Conservation (phyloP, 2,797 vertebrate genomes). For the Ataeniobius toweri region DNA sequence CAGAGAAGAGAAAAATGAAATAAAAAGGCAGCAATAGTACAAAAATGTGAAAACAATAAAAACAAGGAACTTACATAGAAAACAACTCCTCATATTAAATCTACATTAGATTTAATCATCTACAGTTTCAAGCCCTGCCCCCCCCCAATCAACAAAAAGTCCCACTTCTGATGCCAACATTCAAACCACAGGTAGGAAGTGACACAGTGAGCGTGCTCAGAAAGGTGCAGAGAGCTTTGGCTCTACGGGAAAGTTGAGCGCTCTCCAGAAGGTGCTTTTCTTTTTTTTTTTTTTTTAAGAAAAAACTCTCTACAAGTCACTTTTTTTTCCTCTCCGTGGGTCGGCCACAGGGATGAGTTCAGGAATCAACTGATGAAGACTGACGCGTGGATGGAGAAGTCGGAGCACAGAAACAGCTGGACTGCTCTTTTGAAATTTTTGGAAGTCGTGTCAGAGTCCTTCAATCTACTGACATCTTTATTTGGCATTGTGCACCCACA, state of each 20-base stretch:
- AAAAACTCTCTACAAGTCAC: constrained; percentile 43
- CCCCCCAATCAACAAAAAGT: constrained; percentile 9
- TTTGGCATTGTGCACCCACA: constrained; percentile 49
- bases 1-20: constrained; percentile 57
- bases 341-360: constrained; percentile 11
- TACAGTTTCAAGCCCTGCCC: not conserved
- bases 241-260: constrained; percentile 42
- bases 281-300: constrained; percentile 24
- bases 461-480: constrained; percentile 48
- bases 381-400: constrained; percentile 31
- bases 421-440: constrained; percentile 3
- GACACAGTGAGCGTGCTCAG: constrained; percentile 62
- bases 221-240: constrained; percentile 73
- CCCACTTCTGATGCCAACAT: constrained; percentile 32
- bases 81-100: constrained; percentile 46
- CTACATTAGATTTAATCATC: constrained; percentile 13
- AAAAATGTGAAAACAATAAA: constrained; percentile 65
- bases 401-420: constrained; percentile 12
- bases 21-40: constrained; percentile 63
- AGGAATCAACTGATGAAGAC: constrained; percentile 14
- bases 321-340: constrained; percentile 36
- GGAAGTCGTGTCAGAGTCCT: constrained; percentile 31
- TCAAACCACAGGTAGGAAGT: constrained; percentile 57
- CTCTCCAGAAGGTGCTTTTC: constrained; percentile 76
- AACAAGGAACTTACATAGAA: constrained; percentile 63